phyloP scores from a whole-genome alignment of 2,797 vertebrate species.

The Stomatorhinus walkeri region DNA sequence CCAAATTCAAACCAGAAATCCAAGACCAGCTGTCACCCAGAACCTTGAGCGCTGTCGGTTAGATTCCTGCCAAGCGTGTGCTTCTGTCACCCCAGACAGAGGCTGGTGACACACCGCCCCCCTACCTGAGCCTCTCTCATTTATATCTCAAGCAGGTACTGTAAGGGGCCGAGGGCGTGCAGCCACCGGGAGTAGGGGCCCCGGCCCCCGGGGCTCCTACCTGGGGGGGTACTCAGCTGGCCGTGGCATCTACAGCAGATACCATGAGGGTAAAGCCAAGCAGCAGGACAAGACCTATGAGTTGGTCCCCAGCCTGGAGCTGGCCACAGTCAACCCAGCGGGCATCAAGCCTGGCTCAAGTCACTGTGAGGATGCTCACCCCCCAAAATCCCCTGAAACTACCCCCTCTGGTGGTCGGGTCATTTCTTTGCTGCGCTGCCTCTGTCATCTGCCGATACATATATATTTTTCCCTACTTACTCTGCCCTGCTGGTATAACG shows the following conservation, averaged over 20 bases:
- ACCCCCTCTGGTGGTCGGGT: not conserved
- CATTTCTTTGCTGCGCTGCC: conserved; percentile 30
- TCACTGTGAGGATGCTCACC: conserved; percentile 65
- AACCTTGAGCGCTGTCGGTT: not conserved
- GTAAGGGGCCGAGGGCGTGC: conserved; percentile 94
- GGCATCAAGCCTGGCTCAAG: conserved; percentile 95
- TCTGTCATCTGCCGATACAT: conserved; percentile 22
- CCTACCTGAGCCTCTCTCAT: conserved; percentile 39
- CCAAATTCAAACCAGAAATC: not conserved
- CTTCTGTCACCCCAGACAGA: conserved; percentile 9
- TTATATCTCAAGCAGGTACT: conserved; percentile 96
- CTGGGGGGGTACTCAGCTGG: conserved; percentile 97
- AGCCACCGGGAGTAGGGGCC: conserved; percentile 83
- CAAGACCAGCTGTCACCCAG: not conserved
- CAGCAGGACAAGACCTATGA: conserved; percentile 90
- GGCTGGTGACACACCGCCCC: conserved; percentile 19
- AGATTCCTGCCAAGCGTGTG: not conserved
- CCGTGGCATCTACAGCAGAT: conserved; percentile 99
- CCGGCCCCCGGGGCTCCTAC: conserved; percentile 92
- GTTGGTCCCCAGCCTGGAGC: conserved; percentile 87
- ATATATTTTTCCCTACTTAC: not conserved
- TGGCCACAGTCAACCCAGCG: conserved; percentile 84
- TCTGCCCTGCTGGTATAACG: not conserved
- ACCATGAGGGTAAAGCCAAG: conserved; percentile 98
- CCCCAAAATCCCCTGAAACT: conserved; percentile 12